Evolutionary conservation across 1,140 invertebrate species (phyloP).

Genomic region (Drosophila hydei): DNA sequence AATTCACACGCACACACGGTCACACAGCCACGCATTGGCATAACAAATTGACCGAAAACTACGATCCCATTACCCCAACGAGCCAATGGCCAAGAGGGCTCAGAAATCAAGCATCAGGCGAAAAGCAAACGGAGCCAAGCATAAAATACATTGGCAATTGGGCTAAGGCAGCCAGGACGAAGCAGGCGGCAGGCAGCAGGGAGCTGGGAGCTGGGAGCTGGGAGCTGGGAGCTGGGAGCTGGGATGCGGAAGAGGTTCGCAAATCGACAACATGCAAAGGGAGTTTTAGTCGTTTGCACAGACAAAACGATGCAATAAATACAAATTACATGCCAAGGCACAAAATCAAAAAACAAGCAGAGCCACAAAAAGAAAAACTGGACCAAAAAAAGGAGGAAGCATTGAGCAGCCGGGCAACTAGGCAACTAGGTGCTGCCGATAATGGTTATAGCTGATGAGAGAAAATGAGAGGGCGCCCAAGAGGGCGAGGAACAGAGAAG

Average conservation of each 20-base stretch:
- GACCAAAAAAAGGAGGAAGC: constrained; percentile 18
- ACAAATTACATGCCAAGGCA: constrained; percentile 79
- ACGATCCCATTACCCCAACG: constrained; percentile 75
- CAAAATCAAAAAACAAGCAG: constrained; percentile 50
- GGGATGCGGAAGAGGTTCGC: constrained; percentile 20
- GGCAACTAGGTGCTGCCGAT: constrained; percentile 72
- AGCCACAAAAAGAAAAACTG: neutral
- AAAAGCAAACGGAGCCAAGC: constrained; percentile 52
- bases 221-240: neutral
- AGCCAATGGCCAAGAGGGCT: constrained; percentile 49
- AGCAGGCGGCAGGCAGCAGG: too few relatives aligned
- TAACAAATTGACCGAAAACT: constrained; percentile 82
- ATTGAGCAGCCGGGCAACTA: constrained; percentile 1
- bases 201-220: neutral
- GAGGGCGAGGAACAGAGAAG: constrained; percentile 24
- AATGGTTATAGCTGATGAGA: constrained; percentile 70
- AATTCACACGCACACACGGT: constrained; percentile 5
- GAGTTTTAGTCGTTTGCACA: constrained; percentile 77
- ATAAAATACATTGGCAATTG: constrained; percentile 72
- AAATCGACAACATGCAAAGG: constrained; percentile 78
- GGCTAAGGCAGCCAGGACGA: neutral
- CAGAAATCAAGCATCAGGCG: constrained; percentile 69
- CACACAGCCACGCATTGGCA: constrained; percentile 43
- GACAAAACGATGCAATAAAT: constrained; percentile 83
- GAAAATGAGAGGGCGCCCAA: constrained; percentile 9